These are phyloP conservation scores for Hyperoplus lanceolatus DNA, from an alignment of 2,797 vertebrate species.

Conservation along the genomic window DNA sequence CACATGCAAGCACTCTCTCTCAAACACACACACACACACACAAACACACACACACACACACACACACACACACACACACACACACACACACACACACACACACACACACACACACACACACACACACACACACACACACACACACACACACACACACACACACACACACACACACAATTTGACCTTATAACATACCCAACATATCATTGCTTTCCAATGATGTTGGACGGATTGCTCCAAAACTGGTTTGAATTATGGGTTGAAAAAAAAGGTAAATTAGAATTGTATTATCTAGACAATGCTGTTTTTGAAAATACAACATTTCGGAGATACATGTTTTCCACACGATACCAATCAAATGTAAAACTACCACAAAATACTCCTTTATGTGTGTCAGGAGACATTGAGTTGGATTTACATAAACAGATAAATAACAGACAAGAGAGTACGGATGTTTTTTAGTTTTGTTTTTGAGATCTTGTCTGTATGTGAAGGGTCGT, in stretches of 20 bases:
- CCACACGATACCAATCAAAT: neutral
- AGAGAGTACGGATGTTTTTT: neutral
- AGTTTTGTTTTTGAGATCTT: neutral
- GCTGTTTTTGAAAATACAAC: neutral
- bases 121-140: neutral
- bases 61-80: neutral
- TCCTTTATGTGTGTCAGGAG: neutral
- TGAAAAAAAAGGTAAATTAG: neutral
- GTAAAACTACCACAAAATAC: neutral
- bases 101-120: neutral
- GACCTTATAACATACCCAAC: neutral
- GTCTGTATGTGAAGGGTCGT: neutral
- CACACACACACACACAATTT: neutral
- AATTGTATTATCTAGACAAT: neutral
- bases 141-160: neutral
- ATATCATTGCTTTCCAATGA: too few species aligned
- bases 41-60: slow-evolving; percentile 1
- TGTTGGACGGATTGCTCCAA: neutral
- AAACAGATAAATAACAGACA: neutral
- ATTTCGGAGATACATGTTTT: neutral
- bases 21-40: neutral
- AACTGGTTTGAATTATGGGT: neutral
- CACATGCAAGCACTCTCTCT: neutral
- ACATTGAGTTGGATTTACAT: neutral
- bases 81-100: neutral